Conservation (phyloP, 2,113 vertebrate species). For the Microtus oregoni region DNA sequence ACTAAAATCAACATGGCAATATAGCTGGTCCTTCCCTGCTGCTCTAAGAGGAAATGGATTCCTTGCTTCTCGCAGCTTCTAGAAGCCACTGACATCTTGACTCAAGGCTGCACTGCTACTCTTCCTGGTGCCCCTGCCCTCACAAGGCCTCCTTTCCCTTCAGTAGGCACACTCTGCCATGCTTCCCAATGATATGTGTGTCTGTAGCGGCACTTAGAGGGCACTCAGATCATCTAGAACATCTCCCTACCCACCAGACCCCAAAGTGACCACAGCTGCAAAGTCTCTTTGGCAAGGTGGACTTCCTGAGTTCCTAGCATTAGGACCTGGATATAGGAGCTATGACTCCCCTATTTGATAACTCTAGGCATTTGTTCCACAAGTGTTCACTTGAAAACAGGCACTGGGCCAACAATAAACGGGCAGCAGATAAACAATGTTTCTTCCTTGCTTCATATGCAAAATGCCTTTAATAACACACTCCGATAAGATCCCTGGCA, state of each 20-base stretch:
- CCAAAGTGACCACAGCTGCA: background rate
- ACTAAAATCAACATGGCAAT: background rate
- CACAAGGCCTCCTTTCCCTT: too few species aligned
- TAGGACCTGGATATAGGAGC: background rate
- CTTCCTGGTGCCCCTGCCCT: too few species aligned
- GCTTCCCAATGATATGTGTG: background rate
- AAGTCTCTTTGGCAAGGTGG: background rate
- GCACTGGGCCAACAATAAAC: background rate
- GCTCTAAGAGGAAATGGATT: background rate
- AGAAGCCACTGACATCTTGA: background rate
- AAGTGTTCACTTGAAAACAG: background rate
- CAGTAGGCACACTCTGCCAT: background rate
- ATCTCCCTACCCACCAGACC: background rate
- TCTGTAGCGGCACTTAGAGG: too few species aligned
- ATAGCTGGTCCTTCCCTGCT: background rate
- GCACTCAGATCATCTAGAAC: background rate
- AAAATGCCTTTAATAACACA: background rate
- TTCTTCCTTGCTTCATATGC: background rate
- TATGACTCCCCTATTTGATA: background rate
- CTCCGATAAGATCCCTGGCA: background rate
- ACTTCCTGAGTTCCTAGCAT: background rate
- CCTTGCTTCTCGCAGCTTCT: background rate
- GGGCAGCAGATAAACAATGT: background rate
- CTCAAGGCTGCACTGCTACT: background rate
- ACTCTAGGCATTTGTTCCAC: background rate